Percentiles rank a stretch among this genome's conserved stretches.
Conservation (phyloP, 2,888 invertebrate genomes). For the Colostygia pectinataria region DNA sequence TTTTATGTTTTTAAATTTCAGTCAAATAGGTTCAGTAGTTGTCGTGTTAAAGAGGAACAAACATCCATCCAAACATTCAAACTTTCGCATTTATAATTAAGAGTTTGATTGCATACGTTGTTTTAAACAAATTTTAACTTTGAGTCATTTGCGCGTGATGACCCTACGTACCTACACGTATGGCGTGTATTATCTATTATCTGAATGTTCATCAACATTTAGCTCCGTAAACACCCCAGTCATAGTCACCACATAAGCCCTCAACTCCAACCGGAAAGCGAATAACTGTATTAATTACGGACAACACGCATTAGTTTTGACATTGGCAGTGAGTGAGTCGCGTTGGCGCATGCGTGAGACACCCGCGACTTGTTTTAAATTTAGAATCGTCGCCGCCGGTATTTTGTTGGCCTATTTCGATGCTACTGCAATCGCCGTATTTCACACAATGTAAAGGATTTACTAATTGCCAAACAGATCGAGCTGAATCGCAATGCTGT, state of each 20-base stretch:
- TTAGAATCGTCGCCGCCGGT: conserved; percentile 64
- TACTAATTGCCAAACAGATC: conserved; percentile 43
- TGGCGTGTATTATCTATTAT: conserved; percentile 22
- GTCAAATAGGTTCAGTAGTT: no score
- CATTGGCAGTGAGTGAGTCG: conserved; percentile 50
- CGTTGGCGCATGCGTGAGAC: conserved; percentile 69
- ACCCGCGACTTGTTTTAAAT: conserved; percentile 67
- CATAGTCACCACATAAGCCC: conserved; percentile 34
- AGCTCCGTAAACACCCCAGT: conserved; percentile 21
- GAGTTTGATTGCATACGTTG: no score
- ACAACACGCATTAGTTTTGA: conserved; percentile 47
- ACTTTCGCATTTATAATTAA: no score
- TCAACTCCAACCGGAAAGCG: conserved; percentile 21
- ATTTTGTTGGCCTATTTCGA: conserved; percentile 72
- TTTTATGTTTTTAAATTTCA: no score
- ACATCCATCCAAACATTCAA: no score
- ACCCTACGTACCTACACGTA: no score
- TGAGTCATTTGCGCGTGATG: conserved; percentile 34
- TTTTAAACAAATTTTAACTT: conserved; percentile 4
- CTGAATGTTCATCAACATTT: conserved; percentile 33
- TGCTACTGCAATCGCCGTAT: conserved; percentile 57
- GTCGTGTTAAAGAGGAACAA: no score
- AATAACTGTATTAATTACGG: conserved; percentile 21
- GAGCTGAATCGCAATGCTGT: conserved; percentile 32
- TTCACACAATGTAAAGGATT: conserved; percentile 48